phyloP scores from a whole-genome alignment of 2,113 vertebrate genomes.

The Phylloscopus whistleri region DNA sequence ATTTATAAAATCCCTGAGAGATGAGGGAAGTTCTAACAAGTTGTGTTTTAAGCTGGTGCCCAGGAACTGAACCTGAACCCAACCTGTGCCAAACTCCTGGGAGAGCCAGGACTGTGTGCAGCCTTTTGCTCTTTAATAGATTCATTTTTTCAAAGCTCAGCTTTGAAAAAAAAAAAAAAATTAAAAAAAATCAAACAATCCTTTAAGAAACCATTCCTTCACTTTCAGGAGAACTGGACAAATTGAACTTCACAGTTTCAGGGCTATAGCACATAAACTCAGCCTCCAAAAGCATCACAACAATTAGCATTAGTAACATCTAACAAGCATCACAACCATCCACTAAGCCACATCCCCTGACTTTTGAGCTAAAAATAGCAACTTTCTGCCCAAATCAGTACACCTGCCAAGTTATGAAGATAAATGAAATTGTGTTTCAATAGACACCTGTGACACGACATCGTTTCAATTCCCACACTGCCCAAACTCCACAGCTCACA shows the following conservation, averaged over 20 bases:
- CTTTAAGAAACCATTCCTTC: background rate
- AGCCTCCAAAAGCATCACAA: background rate
- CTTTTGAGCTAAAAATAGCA: background rate
- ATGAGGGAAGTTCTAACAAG: background rate
- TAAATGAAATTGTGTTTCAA: background rate
- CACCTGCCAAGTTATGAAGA: background rate
- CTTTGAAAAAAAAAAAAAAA: background rate
- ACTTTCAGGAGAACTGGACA: background rate
- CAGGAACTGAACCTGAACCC: background rate
- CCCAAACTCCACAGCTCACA: background rate
- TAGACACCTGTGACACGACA: fast-evolving
- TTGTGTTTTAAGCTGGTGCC: background rate
- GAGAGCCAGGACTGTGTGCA: fast-evolving
- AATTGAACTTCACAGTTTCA: background rate
- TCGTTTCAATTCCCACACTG: background rate
- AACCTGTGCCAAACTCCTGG: background rate
- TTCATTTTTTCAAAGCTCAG: background rate
- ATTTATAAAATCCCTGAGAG: background rate
- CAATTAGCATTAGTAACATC: background rate
- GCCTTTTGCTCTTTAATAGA: background rate
- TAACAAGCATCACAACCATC: background rate
- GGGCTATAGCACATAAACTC: background rate
- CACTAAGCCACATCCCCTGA: background rate
- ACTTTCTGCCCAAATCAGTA: background rate
- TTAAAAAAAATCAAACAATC: background rate